phyloP scores from a whole-genome alignment of 2,797 vertebrate species.

The Tenualosa thibaudeaui region DNA sequence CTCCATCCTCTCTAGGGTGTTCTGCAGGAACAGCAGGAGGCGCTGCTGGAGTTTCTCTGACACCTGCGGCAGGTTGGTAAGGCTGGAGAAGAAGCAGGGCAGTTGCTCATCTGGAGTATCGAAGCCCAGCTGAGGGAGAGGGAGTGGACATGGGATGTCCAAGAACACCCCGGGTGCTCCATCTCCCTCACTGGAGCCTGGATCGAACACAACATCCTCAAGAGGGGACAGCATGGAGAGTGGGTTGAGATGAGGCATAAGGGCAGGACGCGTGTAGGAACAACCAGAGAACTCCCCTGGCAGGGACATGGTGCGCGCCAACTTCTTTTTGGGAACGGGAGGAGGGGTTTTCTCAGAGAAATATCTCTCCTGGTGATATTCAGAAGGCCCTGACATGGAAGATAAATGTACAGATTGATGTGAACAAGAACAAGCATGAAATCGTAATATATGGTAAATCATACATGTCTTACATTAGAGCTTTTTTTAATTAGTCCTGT shows the following conservation, averaged over 20 bases:
- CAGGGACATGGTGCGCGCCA: constrained; percentile 66
- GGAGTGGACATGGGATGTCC: neutral
- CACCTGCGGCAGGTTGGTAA: constrained; percentile 55
- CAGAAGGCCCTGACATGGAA: constrained; percentile 39
- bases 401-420: constrained; percentile 4
- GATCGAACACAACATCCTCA: constrained; percentile 23
- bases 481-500: no score
- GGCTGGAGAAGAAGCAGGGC: constrained; percentile 53
- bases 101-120: constrained; percentile 63
- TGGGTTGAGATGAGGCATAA: constrained; percentile 55
- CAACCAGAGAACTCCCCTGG: constrained; percentile 43
- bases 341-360: constrained; percentile 70
- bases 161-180: constrained; percentile 38
- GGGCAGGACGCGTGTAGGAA: neutral
- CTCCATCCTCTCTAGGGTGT: constrained; percentile 54
- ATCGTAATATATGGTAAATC: no score
- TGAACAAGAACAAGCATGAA: neutral
- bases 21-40: constrained; percentile 66
- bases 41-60: constrained; percentile 62
- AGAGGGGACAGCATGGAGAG: constrained; percentile 59
- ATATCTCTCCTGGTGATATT: constrained; percentile 59
- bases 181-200: constrained; percentile 1
- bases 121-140: constrained; percentile 64
- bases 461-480: no score
- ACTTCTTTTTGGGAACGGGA: constrained; percentile 71